These are phyloP conservation scores for Subanguina moxae DNA, from an alignment of 1,140 invertebrate genomes.

Conservation along the genomic window DNA sequence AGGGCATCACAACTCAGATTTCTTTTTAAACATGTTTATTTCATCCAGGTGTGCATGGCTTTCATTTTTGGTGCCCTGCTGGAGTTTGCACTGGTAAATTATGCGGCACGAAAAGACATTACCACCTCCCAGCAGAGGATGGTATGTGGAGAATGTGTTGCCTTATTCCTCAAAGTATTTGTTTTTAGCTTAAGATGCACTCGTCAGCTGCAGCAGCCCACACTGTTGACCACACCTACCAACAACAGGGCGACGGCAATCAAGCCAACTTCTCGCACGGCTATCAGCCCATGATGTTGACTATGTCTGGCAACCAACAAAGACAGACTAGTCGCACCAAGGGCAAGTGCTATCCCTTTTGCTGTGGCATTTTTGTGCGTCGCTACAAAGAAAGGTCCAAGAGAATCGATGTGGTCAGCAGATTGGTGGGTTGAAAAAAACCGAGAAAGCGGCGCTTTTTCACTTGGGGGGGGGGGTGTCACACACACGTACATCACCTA, in stretches of 20 bases:
- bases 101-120: constrained; percentile 81
- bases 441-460: too few species aligned
- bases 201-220: constrained; percentile 13
- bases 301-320: constrained; percentile 6
- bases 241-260: constrained; percentile 8
- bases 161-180: constrained; percentile 2
- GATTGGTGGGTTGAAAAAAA: constrained; percentile 45
- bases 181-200: constrained; percentile 33
- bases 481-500: too few species aligned
- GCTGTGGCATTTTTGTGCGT: constrained; percentile 51
- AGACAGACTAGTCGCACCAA: background rate
- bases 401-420: constrained; percentile 53
- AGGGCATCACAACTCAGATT: too few species aligned
- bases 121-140: constrained; percentile 44
- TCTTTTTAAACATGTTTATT: background rate
- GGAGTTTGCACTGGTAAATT: constrained; percentile 85
- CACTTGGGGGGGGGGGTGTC: too few species aligned
- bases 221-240: background rate
- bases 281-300: constrained; percentile 33
- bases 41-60: constrained; percentile 66
- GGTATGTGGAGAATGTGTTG: too few species aligned
- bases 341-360: constrained; percentile 35
- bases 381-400: constrained; percentile 54
- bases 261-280: constrained; percentile 16
- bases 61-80: constrained; percentile 68